Percentiles rank a stretch among this genome's conserved stretches.
These are phyloP conservation scores for Mesembrinibis cayennensis DNA, from an alignment of 2,113 vertebrate species.

Conservation along the genomic window DNA sequence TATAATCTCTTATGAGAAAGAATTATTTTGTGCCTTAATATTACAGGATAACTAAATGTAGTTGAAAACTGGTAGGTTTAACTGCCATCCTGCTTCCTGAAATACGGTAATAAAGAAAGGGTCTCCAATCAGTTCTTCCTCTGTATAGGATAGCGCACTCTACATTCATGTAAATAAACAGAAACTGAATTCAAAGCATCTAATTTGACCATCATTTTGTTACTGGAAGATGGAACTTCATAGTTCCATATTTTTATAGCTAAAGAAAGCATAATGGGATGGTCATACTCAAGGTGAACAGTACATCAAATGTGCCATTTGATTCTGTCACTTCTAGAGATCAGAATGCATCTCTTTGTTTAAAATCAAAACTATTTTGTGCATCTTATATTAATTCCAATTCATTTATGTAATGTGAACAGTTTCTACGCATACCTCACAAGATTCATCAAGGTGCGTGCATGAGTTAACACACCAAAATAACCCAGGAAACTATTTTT, in stretches of 20 bases:
- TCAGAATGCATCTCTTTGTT: background rate
- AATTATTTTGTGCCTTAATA: background rate
- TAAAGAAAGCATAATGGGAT: background rate
- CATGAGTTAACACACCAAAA: background rate
- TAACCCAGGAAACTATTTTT: background rate
- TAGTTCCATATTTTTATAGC: background rate
- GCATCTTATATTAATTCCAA: background rate
- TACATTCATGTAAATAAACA: background rate
- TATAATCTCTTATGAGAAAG: background rate
- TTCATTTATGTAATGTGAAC: background rate
- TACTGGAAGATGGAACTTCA: background rate
- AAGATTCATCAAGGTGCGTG: accelerated
- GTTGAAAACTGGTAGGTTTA: background rate
- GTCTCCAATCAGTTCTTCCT: background rate
- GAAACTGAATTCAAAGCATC: background rate
- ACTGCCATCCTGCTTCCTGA: background rate
- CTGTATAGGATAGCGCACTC: background rate
- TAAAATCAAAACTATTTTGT: background rate
- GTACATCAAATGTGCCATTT: background rate
- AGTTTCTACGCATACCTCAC: background rate
- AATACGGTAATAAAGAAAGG: background rate
- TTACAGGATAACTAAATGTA: background rate
- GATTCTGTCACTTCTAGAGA: background rate
- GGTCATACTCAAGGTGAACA: background rate
- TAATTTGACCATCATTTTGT: background rate